A percentile compares a stretch with the other conserved stretches of the same genome.
These are phyloP conservation scores for Trisateles emortualis DNA, from an alignment of 2,888 invertebrate genomes.

Conservation along the genomic window DNA sequence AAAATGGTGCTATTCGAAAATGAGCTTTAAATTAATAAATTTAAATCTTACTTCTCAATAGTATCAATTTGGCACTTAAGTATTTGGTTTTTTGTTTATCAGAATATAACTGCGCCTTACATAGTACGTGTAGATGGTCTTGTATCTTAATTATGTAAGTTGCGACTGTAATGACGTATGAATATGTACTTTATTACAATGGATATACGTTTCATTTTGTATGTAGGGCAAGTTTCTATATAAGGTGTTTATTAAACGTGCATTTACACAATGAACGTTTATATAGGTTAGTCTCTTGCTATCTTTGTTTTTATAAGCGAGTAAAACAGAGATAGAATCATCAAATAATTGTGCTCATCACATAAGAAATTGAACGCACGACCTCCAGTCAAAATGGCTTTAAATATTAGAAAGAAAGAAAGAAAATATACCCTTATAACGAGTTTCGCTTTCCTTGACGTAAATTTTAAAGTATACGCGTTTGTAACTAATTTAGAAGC, in stretches of 20 bases:
- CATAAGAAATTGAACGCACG: too few species aligned
- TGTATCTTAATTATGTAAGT: constrained; percentile 37
- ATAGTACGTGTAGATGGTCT: constrained; percentile 33
- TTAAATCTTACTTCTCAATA: neutral
- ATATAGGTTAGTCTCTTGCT: neutral
- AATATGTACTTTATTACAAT: constrained; percentile 40
- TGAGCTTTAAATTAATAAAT: too few species aligned
- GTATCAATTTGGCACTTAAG: too few species aligned
- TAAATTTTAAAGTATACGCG: neutral
- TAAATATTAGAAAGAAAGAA: too few species aligned
- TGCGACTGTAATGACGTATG: constrained; percentile 32
- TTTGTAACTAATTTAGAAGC: neutral
- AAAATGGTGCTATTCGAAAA: too few species aligned
- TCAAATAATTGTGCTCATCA: too few species aligned
- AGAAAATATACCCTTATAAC: too few species aligned
- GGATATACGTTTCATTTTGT: constrained; percentile 13
- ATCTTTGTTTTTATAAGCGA: too few species aligned
- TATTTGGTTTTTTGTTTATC: neutral
- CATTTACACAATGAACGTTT: too few species aligned
- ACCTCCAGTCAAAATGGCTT: too few species aligned
- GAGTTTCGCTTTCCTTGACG: neutral
- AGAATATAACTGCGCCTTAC: constrained; percentile 44
- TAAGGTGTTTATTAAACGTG: neutral
- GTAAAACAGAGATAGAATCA: too few species aligned
- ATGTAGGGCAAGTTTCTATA: neutral